Evolutionary conservation across 2,113 vertebrate species (phyloP), one percentile per base, ranked within the genome.

Genomic region (Arizona elegans): DNA sequence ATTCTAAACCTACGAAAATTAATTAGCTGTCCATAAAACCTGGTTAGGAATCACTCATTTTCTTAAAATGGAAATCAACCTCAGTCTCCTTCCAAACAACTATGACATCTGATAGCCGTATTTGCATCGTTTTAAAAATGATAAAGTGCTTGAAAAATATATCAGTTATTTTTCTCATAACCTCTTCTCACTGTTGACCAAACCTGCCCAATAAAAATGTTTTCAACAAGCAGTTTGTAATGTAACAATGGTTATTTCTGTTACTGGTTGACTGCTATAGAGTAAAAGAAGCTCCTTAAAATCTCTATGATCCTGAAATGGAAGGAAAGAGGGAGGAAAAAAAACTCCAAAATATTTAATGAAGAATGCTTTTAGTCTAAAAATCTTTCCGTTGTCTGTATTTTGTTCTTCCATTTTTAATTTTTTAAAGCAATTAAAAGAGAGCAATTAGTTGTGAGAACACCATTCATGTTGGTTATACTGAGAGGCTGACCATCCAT

Each of bases 261-360:
- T 97, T 96, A 97, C 93, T 97, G 95, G 91, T 96, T 95, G 97
- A 97, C 97, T 97, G 96, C 94, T 96, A 93, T 96, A 97, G 97
- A 98, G 97, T 98, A 97, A 97, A 98, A 97, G 97, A 97, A 98
- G 97, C 97, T 98, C 97, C 97, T 98, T 98, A 98, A 98, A 98
- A 98, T 98, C 96, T 96, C 97, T 96, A 94, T 95, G 97, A 98
- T 98, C 96, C 97, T 94, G 92, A 95, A 96, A 94, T 95, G 93
- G 93, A 96, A 96, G 90, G 92, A 87, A 90, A 93, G 93, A 58
- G 75, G 91, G 92, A 94, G 93, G 94, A 85, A 47, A 93, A 89
- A 95, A 91, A 29, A 3, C 29, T 19, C 15, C 8, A 94, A 96
- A 96, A 96, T 91, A 91, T 93, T 96, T 97, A 98, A 98, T 97